Base-by-base conservation (phyloP, 2,113 vertebrate genomes). In the Clupea harengus region DNA sequence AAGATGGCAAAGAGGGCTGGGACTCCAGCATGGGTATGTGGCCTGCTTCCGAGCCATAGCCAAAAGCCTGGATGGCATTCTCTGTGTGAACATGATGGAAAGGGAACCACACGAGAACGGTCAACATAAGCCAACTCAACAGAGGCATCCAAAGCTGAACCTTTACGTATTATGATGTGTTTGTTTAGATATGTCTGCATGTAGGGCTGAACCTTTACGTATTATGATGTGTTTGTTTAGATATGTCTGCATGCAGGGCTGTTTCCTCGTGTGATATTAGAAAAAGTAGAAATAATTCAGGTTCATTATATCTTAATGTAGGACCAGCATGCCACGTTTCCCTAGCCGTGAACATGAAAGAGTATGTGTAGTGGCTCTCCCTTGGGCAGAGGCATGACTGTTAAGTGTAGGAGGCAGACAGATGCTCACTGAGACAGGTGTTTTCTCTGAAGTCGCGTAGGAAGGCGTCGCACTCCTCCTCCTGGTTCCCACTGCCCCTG, bases 361-460 rank as follows among this genome's bases (percentile, higher is more conserved):
- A 78, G 72, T 39, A 1, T 2, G 39, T 78, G 28, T 78, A 78
- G 72, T 32, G 32, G 17, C 1, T 6, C 28, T 78, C 13, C 13
- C 3, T 28, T 39, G 5, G 28, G 28, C 28, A 32, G 72, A 17
- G 72, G 28, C 64, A 15, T 2, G 4, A 15, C 72, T 78, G 72
- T 32, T 78, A 32, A 17, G 72, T 15, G 32, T 32, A 78, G 28
- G 72, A 39, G 72, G 39, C 72, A 78, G 72, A 44, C 28, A 78
- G 72, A 13, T 25, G 91, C 97, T 98, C 92, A 99, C 98, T 95
- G 89, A 99, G 96, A 85, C 98, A 99, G 1, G 93, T 93, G 85
- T 99, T 99, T 87, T 97, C 96, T 0, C 95, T 97, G 93, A 99
- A 99, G 91, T 98, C 97, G 7, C 90, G 93, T 75, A 98, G 96